Percentiles rank a stretch among this genome's conserved stretches.
phyloP scores from a whole-genome alignment of 2,113 vertebrate species.

The Leuciscus idus region DNA sequence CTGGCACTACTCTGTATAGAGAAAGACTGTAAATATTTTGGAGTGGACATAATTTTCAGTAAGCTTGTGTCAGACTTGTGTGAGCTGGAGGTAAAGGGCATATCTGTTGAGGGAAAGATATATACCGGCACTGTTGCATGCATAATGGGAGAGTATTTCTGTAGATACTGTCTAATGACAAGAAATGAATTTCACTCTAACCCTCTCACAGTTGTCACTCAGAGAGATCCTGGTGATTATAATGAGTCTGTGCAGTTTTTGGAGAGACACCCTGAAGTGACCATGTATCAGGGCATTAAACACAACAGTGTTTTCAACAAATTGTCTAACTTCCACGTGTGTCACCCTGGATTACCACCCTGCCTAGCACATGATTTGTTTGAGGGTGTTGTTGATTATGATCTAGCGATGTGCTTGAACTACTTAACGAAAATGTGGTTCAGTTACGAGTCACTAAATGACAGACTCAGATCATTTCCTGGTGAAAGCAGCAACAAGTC shows the following conservation, averaged over 20 bases:
- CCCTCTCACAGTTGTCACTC: slow-evolving; percentile 34
- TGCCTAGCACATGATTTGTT: slow-evolving; percentile 52
- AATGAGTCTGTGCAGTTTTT: slow-evolving; percentile 36
- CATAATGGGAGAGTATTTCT: slow-evolving; percentile 52
- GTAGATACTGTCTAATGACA: slow-evolving; percentile 43
- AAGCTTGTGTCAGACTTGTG: slow-evolving; percentile 31
- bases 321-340: slow-evolving; percentile 35
- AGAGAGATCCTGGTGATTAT: slow-evolving; percentile 44
- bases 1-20: slow-evolving; percentile 34
- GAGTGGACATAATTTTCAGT: slow-evolving; percentile 23
- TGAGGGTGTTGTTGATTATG: slow-evolving; percentile 47
- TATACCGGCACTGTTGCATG: slow-evolving; percentile 39
- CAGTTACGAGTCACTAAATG: slow-evolving; percentile 47
- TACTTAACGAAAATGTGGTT: slow-evolving; percentile 53
- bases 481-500: slow-evolving; percentile 51
- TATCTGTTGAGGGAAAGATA: slow-evolving; percentile 29
- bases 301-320: slow-evolving; percentile 53
- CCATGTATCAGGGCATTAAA: slow-evolving; percentile 45
- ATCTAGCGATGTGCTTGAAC: slow-evolving; percentile 45
- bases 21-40: slow-evolving; percentile 45
- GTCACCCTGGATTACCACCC: slow-evolving; percentile 39
- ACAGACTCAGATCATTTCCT: slow-evolving; percentile 51
- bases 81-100: slow-evolving; percentile 44
- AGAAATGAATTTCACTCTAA: slow-evolving; percentile 33
- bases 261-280: slow-evolving; percentile 44